Base-by-base conservation (phyloP, 2,797 vertebrate species). In the Petrocephalus schoutedeni region DNA sequence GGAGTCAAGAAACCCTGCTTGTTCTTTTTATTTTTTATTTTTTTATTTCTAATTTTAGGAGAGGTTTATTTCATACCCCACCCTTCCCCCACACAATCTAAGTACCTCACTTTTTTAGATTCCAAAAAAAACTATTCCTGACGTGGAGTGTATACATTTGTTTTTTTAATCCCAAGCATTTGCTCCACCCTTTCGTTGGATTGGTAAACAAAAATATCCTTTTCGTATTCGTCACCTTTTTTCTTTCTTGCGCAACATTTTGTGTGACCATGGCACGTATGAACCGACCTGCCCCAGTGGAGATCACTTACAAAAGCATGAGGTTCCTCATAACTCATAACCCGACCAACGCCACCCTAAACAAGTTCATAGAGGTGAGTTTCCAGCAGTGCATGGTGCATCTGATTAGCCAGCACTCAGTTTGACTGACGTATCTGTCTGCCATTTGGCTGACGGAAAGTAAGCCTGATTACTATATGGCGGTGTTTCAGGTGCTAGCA, bases 261-360 rank as follows among this genome's bases (percentile, higher is more conserved):
- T 41, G n/a, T 84, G 10, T 84, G 80, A 95, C 94, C 90, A 99
- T 99, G 98, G 98, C 98, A 94, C 98, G 98, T 95, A 99, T 99
- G 98, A 99, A 99, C 95, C 96, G 98, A 94, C 98, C 98, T 85
- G 98, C 98, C 95, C 98, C 98, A 89, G 98, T 99, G 95, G 98
- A 99, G 96, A 99, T 99, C 96, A 99, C 97, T 90, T 99, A 99
- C 96, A 99, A 99, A 94, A 99, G 99, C 95, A 99, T 99, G 98
- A 96, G 98, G 95, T 99, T 99, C 93, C 97, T 99, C 93, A 99
- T 99, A 91, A 99, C 98, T 93, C 98, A 99, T 95, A 99, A 99
- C 93, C 98, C 98, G 91, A 99, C 98, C 95, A 99, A 99, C 92
- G 98, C 97, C 91, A 99, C 98, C 92, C 95, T 99, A 95, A 98